Evolutionary conservation across 2,113 vertebrate species (phyloP).

Genomic region (Epinephelus moara): DNA sequence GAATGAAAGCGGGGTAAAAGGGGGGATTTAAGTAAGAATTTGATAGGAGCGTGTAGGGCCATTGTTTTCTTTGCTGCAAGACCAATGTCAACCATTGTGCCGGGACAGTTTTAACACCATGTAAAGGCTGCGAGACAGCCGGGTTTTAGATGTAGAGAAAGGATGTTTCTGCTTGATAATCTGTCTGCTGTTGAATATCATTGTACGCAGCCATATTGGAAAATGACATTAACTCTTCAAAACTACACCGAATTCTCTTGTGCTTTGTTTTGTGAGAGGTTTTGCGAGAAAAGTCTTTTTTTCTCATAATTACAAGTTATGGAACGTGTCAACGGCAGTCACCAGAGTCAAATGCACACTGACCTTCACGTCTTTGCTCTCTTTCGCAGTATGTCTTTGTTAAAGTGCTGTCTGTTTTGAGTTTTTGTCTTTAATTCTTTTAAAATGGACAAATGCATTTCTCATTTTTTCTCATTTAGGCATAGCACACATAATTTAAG

Average conservation of each 20-base stretch:
- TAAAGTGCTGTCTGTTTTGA: not conserved
- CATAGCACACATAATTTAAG: not conserved
- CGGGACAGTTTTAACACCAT: constrained; percentile 63
- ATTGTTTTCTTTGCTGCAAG: constrained; percentile 77
- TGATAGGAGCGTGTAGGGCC: constrained; percentile 76
- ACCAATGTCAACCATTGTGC: constrained; percentile 77
- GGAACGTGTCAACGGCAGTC: not conserved
- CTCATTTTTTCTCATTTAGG: not conserved
- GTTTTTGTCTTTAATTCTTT: not conserved
- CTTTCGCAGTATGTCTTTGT: not conserved
- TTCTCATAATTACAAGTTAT: constrained; percentile 23
- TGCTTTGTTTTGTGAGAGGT: not conserved
- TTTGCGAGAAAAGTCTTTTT: not conserved
- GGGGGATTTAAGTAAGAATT: constrained; percentile 77
- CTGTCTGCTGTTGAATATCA: constrained; percentile 31
- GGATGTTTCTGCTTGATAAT: constrained; percentile 53
- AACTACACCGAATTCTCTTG: not conserved
- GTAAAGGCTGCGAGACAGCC: constrained; percentile 53
- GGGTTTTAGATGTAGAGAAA: constrained; percentile 57
- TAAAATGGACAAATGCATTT: not conserved
- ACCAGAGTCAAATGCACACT: constrained; percentile 18
- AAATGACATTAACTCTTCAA: constrained; percentile 23
- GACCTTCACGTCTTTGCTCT: constrained; percentile 21
- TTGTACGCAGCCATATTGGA: not conserved
- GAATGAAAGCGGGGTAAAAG: constrained; percentile 76